These are phyloP conservation scores for Drosophila atripex DNA, from an alignment of 2,888 invertebrate species.

Conservation along the genomic window DNA sequence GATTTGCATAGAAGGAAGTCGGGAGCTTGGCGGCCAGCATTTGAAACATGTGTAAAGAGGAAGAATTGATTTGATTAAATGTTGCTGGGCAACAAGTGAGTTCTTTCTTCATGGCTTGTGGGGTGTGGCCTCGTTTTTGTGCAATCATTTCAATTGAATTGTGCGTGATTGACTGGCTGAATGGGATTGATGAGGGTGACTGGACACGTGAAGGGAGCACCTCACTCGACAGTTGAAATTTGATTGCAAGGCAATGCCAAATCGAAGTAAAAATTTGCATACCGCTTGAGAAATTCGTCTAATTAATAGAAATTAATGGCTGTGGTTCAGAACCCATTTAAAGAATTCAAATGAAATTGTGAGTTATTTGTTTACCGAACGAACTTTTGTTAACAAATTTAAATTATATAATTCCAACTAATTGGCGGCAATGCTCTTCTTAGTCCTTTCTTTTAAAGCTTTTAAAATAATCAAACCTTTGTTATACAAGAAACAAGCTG, in stretches of 20 bases:
- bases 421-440: too few species aligned
- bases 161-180: slow-evolving; percentile 28
- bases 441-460: too few species aligned
- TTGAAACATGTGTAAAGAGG: slow-evolving; percentile 63
- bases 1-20: slow-evolving; percentile 59
- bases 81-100: slow-evolving; percentile 63
- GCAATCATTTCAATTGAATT: slow-evolving; percentile 22
- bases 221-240: neutral
- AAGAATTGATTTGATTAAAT: slow-evolving; percentile 67
- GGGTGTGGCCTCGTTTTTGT: slow-evolving; percentile 20
- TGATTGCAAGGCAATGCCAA: neutral
- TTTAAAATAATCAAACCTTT: neutral
- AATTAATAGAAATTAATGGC: neutral
- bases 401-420: too few species aligned
- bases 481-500: neutral
- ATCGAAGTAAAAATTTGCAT: neutral
- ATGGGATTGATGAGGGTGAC: neutral
- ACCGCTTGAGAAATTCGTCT: neutral
- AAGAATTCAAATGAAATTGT: neutral
- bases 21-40: slow-evolving; percentile 35
- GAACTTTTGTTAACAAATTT: too few species aligned
- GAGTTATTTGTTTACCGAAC: too few species aligned
- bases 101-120: slow-evolving; percentile 3
- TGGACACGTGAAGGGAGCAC: neutral
- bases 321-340: neutral